Base-by-base conservation (phyloP, 2,797 vertebrate genomes). In the Stomatorhinus walkeri region DNA sequence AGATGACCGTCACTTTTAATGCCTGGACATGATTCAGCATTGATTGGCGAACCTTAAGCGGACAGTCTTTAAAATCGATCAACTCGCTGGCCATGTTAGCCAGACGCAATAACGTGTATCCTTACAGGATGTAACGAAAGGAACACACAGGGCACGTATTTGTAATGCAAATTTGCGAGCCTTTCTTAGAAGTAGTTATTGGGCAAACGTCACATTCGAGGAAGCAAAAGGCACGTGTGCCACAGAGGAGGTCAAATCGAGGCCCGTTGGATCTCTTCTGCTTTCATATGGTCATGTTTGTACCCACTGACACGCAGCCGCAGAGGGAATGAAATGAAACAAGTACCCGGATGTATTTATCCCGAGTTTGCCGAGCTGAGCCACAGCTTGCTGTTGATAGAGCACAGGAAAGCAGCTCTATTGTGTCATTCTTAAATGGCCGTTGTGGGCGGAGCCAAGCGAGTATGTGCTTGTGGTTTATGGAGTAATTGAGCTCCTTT, bases 401-500 rank as follows among this genome's bases (percentile, higher is more conserved):
- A 85, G 81, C 40, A 85, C 61, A 28, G 72, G 49, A 24, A 22
- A 79, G 36, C 36, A 0, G 9, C 1, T 87, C 49, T 61, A 52
- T 64, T 22, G 8, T 48, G 83, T 72, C 64, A 87, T 90, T 88
- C 89, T 89, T 87, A 88, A 90, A 90, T 90, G 90, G 88, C 88
- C 88, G 64, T 89, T 90, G 24, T 89, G 68, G 61, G 76, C 89
- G 89, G 89, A 88, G 89, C 81, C 87, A 87, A 89, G 68, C 64
- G n/a, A 90, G 89, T 91, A 64, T 87, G 87, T 90, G 90, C 90
- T 86, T 91, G 90, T 81, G 88, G 91, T 91, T 91, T 90, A 85
- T 32, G 89, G 86, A 89, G 90, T 88, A 90, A 90, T 88, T 91
- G 48, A 76, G n/a, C 87, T 88, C 64, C 7, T 90, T 86, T 87